These are phyloP conservation scores for Thripadectes ignobilis DNA, from an alignment of 2,797 vertebrate genomes.

Conservation along the genomic window DNA sequence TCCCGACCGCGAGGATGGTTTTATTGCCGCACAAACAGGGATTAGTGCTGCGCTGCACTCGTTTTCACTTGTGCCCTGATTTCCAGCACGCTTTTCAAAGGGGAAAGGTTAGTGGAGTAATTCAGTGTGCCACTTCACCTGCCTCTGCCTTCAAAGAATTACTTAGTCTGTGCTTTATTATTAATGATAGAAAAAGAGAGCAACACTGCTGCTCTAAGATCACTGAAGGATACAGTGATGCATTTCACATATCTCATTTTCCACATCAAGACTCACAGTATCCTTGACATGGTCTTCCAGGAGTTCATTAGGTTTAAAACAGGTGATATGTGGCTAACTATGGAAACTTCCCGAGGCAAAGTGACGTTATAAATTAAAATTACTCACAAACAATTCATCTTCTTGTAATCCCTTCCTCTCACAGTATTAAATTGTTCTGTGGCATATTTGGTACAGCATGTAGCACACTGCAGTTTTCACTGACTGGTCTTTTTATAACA, in stretches of 20 bases:
- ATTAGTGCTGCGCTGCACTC: constrained; percentile 41
- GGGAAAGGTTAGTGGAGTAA: constrained; percentile 20
- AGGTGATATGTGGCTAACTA: constrained; percentile 6
- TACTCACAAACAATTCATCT: constrained; percentile 20
- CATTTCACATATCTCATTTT: constrained; percentile 14
- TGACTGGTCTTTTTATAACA: not conserved
- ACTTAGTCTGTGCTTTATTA: not conserved
- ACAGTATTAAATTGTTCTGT: not conserved
- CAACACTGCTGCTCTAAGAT: not conserved
- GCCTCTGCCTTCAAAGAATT: not conserved
- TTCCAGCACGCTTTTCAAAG: not conserved
- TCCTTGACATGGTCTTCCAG: not conserved
- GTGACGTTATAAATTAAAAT: constrained; percentile 37
- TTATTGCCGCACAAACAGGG: constrained; percentile 43
- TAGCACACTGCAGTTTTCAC: not conserved
- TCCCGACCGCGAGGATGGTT: not conserved
- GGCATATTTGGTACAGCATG: not conserved
- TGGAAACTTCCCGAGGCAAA: not conserved
- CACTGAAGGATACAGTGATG: not conserved
- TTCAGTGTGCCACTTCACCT: constrained; percentile 27
- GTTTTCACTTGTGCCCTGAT: constrained; percentile 32
- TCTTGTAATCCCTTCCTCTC: not conserved
- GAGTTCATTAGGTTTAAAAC: constrained; percentile 21
- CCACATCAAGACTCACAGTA: not conserved
- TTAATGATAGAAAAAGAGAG: not conserved